A percentile compares a stretch with the other conserved stretches of the same genome.
Conservation (phyloP, 2,888 invertebrate genomes). For the Phyto melanocephala region DNA sequence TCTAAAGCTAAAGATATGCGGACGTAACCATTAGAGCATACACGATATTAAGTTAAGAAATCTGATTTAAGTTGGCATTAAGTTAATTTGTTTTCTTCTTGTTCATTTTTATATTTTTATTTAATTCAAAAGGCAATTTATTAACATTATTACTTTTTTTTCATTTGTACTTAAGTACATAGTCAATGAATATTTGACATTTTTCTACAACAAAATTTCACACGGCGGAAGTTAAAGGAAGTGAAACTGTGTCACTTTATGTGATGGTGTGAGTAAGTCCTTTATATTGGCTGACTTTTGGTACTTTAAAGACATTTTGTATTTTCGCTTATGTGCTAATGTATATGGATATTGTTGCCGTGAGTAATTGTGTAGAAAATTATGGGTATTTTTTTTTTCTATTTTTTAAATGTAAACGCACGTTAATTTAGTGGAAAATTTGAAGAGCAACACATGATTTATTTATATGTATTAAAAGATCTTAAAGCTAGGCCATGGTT, state of each 20-base stretch:
- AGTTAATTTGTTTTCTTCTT: conserved; percentile 45
- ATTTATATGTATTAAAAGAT: neutral
- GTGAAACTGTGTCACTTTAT: conserved; percentile 3
- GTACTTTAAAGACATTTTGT: conserved; percentile 4
- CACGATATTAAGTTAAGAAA: conserved; percentile 6
- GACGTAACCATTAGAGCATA: neutral
- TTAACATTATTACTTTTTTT: conserved; percentile 46
- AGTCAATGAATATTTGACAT: neutral
- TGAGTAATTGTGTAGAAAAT: conserved; percentile 59
- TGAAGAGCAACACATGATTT: neutral
- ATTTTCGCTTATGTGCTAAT: neutral
- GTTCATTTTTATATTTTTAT: neutral
- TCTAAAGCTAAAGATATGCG: no score
- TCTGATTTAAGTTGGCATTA: conserved; percentile 37
- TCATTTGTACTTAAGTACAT: conserved; percentile 8
- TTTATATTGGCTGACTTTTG: conserved; percentile 9
- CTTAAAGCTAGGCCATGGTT: neutral
- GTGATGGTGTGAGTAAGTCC: neutral
- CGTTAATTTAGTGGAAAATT: conserved; percentile 20
- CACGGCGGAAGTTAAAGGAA: conserved; percentile 5
- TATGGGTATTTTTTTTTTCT: conserved; percentile 5
- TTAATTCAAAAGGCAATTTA: conserved; percentile 44
- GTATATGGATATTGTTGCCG: conserved; percentile 8
- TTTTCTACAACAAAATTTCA: neutral
- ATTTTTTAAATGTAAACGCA: conserved; percentile 6